These are phyloP conservation scores for Myzus persicae DNA, from an alignment of 1,140 invertebrate species.

Conservation along the genomic window DNA sequence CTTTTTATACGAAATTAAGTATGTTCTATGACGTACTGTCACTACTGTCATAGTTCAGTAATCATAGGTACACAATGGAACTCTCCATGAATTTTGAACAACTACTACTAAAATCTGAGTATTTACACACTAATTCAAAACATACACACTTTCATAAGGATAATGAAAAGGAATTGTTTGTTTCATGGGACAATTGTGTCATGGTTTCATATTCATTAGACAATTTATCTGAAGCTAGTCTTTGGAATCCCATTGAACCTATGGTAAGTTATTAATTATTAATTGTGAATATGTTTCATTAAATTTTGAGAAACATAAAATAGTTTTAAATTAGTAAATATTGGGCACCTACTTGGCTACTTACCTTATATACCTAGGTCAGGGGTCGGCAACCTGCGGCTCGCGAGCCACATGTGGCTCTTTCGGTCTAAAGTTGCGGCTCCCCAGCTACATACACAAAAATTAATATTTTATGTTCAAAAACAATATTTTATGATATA, in stretches of 20 bases:
- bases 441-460: too few relatives aligned
- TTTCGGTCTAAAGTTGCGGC: too few relatives aligned
- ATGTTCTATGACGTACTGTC: too few relatives aligned
- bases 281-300: not conserved
- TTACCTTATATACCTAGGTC: too few relatives aligned
- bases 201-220: slow-evolving; percentile 19
- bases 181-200: slow-evolving; percentile 21
- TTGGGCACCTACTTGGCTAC: too few relatives aligned
- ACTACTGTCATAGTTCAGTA: not conserved
- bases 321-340: too few relatives aligned
- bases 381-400: too few relatives aligned
- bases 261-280: slow-evolving; percentile 14
- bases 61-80: not conserved
- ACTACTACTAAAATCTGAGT: slow-evolving; percentile 25
- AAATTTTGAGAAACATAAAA: not conserved
- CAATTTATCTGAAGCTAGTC: not conserved
- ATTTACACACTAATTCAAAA: slow-evolving; percentile 40
- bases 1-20: too few relatives aligned
- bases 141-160: slow-evolving; percentile 16
- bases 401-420: too few relatives aligned
- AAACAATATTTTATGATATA: too few relatives aligned
- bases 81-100: slow-evolving; percentile 7
- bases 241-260: slow-evolving; percentile 27
- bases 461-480: too few relatives aligned
- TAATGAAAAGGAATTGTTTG: not conserved